A percentile compares a stretch with the other conserved stretches of the same genome.
Evolutionary conservation across 1,140 invertebrate genomes (phyloP).

Genomic region (Brachystomella parvula): DNA sequence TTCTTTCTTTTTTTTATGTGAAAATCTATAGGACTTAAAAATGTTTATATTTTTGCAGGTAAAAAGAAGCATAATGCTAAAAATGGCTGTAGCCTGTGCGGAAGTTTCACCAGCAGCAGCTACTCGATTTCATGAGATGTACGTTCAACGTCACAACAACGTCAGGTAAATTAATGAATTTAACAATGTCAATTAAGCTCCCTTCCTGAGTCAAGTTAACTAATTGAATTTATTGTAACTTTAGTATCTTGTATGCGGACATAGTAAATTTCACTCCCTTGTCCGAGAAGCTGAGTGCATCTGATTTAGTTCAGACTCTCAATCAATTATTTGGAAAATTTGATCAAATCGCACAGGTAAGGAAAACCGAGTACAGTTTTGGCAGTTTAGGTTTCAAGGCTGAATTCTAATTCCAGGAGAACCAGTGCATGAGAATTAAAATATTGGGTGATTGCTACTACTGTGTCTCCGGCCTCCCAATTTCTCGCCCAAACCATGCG

Average conservation of each 20-base stretch:
- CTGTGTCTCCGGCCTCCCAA: constrained; percentile 86
- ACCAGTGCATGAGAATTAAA: constrained; percentile 90
- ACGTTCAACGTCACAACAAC: constrained; percentile 93
- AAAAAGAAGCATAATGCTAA: constrained; percentile 83
- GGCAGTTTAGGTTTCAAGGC: background rate
- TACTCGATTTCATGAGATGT: constrained; percentile 88
- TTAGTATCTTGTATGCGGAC: constrained; percentile 92
- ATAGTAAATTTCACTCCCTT: constrained; percentile 96
- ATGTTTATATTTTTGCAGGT: constrained; percentile 55
- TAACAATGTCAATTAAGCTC: background rate
- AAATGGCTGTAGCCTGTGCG: constrained; percentile 80
- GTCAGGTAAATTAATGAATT: constrained; percentile 58
- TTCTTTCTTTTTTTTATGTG: too few relatives aligned
- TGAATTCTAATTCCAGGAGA: constrained; percentile 56
- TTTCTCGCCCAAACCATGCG: constrained; percentile 84
- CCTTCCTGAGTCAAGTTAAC: constrained; percentile 1
- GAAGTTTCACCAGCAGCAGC: constrained; percentile 59
- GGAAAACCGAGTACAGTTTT: constrained; percentile 20
- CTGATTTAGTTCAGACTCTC: constrained; percentile 86
- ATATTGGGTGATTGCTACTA: constrained; percentile 95
- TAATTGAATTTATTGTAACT: constrained; percentile 34
- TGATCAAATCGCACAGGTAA: constrained; percentile 89
- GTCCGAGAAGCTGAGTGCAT: constrained; percentile 82
- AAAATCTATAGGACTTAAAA: too few relatives aligned
- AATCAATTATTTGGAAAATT: constrained; percentile 96